A percentile compares a stretch with the other conserved stretches of the same genome.
Evolutionary conservation across 2,113 vertebrate species (phyloP).

Genomic region (Cairina moschata): DNA sequence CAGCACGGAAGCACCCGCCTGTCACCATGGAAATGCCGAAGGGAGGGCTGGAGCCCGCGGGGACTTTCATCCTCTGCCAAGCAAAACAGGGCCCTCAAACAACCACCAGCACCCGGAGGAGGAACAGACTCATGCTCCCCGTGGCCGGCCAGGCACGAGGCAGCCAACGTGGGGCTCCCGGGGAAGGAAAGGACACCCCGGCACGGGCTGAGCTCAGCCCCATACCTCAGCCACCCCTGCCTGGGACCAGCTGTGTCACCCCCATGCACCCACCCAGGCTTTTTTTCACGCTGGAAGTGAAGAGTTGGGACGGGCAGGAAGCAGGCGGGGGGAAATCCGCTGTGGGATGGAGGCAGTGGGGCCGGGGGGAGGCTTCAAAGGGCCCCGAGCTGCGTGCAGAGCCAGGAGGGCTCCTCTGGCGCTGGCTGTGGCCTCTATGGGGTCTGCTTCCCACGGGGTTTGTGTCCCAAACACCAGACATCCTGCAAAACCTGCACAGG

Average conservation of each 20-base stretch:
- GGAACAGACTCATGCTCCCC: neutral
- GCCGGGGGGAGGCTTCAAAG: neutral
- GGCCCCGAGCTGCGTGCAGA: neutral
- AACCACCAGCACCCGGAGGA: accelerated
- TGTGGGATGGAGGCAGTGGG: neutral
- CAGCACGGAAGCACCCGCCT: neutral
- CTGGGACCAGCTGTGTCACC: too few species aligned
- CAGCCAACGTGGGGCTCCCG: neutral
- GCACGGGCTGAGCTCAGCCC: neutral
- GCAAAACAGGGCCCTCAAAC: neutral
- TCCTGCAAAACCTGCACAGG: too few species aligned
- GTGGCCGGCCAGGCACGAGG: neutral
- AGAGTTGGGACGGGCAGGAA: neutral
- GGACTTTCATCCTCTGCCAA: slow-evolving; percentile 8
- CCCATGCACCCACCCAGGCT: neutral
- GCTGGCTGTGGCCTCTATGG: neutral
- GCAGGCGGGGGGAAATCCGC: neutral
- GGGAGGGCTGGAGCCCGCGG: neutral
- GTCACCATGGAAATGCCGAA: slow-evolving; percentile 62
- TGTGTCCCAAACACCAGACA: too few species aligned
- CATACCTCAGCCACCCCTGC: neutral
- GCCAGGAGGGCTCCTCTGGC: neutral
- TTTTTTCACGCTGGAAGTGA: accelerated
- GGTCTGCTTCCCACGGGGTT: neutral
- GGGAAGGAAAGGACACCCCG: neutral